Percentiles rank a stretch among this genome's conserved stretches.
Evolutionary conservation across 1,140 invertebrate genomes (phyloP).

Genomic region (Penaeus chinensis): DNA sequence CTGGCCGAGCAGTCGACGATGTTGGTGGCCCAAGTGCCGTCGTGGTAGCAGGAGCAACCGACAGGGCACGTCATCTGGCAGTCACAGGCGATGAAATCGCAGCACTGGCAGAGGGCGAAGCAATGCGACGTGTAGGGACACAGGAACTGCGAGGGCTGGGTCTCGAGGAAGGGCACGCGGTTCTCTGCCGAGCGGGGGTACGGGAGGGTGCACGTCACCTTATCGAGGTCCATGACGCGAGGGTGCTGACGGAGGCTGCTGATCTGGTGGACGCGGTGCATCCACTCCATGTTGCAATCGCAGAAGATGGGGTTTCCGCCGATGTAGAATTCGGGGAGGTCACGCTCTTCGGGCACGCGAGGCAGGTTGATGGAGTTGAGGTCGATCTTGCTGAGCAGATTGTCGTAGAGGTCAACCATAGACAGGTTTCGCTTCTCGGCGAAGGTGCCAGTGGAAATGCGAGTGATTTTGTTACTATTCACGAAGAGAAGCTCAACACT

Average conservation of each 20-base stretch:
- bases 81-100: slow-evolving; percentile 94
- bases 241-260: slow-evolving; percentile 84
- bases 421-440: slow-evolving; percentile 84
- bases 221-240: slow-evolving; percentile 88
- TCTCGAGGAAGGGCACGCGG: slow-evolving; percentile 81
- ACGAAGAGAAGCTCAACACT: slow-evolving; percentile 88
- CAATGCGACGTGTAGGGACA: slow-evolving; percentile 93
- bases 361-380: slow-evolving; percentile 77
- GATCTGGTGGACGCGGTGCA: slow-evolving; percentile 86
- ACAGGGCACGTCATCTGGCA: slow-evolving; percentile 73
- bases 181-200: slow-evolving; percentile 85
- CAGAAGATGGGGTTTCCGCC: slow-evolving; percentile 91
- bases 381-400: slow-evolving; percentile 84
- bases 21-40: slow-evolving; percentile 91
- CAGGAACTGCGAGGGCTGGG: slow-evolving; percentile 87
- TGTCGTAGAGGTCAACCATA: slow-evolving; percentile 89
- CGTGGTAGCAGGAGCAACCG: slow-evolving; percentile 72
- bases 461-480: slow-evolving; percentile 87
- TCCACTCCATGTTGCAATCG: slow-evolving; percentile 93
- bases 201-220: slow-evolving; percentile 88
- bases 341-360: slow-evolving; percentile 67
- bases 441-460: slow-evolving; percentile 85
- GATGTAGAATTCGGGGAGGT: slow-evolving; percentile 86
- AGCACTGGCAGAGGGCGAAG: slow-evolving; percentile 92
- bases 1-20: slow-evolving; percentile 89